Conservation (phyloP, 2,888 invertebrate species). For the Heteromurus nitidus region DNA sequence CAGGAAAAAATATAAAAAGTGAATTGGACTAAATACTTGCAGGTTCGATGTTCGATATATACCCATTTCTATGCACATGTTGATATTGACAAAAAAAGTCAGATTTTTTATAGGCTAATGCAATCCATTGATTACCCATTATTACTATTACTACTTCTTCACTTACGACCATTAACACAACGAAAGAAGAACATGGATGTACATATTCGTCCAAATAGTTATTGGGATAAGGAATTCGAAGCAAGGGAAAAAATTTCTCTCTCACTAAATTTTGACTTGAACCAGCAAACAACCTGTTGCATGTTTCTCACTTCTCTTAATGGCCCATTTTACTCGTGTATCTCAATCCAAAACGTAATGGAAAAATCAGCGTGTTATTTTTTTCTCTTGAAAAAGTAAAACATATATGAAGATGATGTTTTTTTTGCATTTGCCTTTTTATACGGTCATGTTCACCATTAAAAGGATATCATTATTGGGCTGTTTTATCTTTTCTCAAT, state of each 20-base stretch:
- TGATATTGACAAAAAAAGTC: too few relatives aligned
- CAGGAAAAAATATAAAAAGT: constrained; percentile 28
- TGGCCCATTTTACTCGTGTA: constrained; percentile 50
- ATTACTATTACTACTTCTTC: constrained; percentile 30
- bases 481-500: constrained; percentile 14
- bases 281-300: constrained; percentile 46
- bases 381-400: constrained; percentile 20
- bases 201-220: too few relatives aligned
- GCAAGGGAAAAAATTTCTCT: too few relatives aligned
- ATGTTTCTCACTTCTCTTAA: constrained; percentile 41
- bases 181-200: too few relatives aligned
- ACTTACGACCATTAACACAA: constrained; percentile 1
- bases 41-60: constrained; percentile 7
- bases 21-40: constrained; percentile 20
- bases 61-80: neutral
- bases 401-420: constrained; percentile 33
- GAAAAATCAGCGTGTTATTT: constrained; percentile 24
- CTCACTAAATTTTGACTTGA: neutral
- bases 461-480: too few relatives aligned
- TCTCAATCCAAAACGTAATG: constrained; percentile 40
- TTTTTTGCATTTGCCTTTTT: constrained; percentile 38
- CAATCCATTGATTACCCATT: constrained; percentile 53
- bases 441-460: constrained; percentile 40
- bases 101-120: constrained; percentile 46
- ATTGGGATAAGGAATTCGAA: too few relatives aligned